These are phyloP conservation scores for Aphodius sticticus DNA, from an alignment of 2,888 invertebrate species.

Conservation along the genomic window DNA sequence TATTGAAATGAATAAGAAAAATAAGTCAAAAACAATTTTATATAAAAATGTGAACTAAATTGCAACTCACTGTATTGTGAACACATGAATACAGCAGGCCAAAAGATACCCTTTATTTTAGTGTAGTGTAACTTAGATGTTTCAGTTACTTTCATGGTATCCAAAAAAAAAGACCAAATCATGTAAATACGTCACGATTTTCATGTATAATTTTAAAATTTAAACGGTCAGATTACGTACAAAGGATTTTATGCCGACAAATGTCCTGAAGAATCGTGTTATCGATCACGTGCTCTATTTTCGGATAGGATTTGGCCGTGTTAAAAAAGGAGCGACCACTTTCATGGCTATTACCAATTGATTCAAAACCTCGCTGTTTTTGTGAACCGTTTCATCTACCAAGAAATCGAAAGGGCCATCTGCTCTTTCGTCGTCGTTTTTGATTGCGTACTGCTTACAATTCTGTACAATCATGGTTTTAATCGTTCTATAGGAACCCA, in stretches of 20 bases:
- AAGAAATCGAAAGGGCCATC: constrained; percentile 4
- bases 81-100: too few species aligned
- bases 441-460: not conserved
- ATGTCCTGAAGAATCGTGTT: not conserved
- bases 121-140: too few species aligned
- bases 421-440: not conserved
- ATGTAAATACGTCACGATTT: too few species aligned
- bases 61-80: too few species aligned
- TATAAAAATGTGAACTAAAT: too few species aligned
- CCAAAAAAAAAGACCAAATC: too few species aligned
- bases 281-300: not conserved
- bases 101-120: too few species aligned
- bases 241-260: not conserved
- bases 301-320: not conserved
- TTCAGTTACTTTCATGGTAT: too few species aligned
- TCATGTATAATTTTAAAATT: not conserved
- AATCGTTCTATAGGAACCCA: not conserved
- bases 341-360: not conserved
- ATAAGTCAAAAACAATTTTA: too few species aligned
- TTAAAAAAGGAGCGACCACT: not conserved
- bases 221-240: not conserved
- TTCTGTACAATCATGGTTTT: constrained; percentile 4
- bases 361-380: not conserved
- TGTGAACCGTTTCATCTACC: not conserved
- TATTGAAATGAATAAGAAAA: too few species aligned